Evolutionary conservation across 64 coral and sea anemone species (phyloP), one percentile per base, ranked within the genome.

Genomic region (Porites lutea): DNA sequence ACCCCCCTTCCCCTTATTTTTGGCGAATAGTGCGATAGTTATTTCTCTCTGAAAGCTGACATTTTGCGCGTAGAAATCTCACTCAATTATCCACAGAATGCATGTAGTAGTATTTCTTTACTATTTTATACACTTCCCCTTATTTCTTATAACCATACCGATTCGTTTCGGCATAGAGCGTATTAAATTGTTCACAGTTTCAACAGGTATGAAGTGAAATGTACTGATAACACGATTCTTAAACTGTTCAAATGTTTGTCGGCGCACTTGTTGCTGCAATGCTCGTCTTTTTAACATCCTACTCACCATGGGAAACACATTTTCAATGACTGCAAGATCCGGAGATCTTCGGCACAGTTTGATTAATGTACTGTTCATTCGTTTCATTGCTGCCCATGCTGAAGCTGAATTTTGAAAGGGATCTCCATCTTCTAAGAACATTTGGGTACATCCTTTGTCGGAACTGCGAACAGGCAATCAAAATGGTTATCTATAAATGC

Each of bases 401-500:
- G 20, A 66, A 15, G 64, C 64, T 12, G 64, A 66, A 9, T 66
- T 37, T 37, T 37, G 27, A 37, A 37, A 37, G 27, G 64, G 64
- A 66, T 66, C 64, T n/a, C 64, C 64, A 66, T 66, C 64, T 66
- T 66, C 14, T 66, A 66, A 66, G 44, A 87, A 37, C 27, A 37
- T 37, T 37, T 37, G 27, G 27, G 27, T 37, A 37, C 0, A 37
- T 37, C 27, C 27, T 37, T 37, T 37, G 27, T 37, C 27, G 1
- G 27, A 37, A 1, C 27, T 0, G 27, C 27, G 27, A 87, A 76
- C 63, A 87, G 46, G 14, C 61, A 20, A 68, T 71, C 19, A 22
- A 87, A 86, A 43, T 86, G 58, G 59, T 86, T 43, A 43, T 8
- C 0, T 7, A 86, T 65, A 67, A 87, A 87, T 8, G 59, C 18